Conservation (phyloP, 2,797 vertebrate species). For the Orestias chungarensis region DNA sequence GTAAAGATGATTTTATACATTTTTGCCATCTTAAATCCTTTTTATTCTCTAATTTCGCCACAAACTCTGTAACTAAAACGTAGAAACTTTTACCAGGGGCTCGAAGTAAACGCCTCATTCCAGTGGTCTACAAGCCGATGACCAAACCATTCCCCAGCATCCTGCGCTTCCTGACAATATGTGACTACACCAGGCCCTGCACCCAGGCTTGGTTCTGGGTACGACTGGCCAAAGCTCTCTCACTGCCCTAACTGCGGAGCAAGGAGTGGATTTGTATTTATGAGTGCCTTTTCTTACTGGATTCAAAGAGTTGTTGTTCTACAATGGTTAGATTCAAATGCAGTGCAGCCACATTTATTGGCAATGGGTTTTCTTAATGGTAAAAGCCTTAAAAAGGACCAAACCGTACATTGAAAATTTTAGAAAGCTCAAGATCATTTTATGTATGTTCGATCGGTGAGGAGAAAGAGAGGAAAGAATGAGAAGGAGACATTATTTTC, state of each 20-base stretch:
- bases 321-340: slow-evolving; percentile 3
- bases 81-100: slow-evolving; percentile 79
- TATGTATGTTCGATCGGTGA: not conserved
- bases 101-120: slow-evolving; percentile 90
- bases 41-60: not conserved
- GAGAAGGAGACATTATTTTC: not conserved
- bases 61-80: not conserved
- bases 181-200: slow-evolving; percentile 93
- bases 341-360: not conserved
- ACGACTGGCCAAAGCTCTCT: slow-evolving; percentile 85
- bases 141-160: slow-evolving; percentile 92
- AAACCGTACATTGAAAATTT: not conserved
- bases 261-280: not conserved
- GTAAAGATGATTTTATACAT: slow-evolving; percentile 68
- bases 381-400: not conserved
- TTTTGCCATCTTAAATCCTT: not conserved
- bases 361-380: not conserved
- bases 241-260: slow-evolving; percentile 41
- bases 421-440: not conserved
- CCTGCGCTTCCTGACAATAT: slow-evolving; percentile 91
- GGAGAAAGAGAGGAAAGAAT: not conserved
- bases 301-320: slow-evolving; percentile 3
- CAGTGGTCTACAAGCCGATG: slow-evolving; percentile 92
- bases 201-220: slow-evolving; percentile 95
- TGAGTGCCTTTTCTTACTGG: slow-evolving; percentile 21